Evolutionary conservation across 2,888 invertebrate genomes (phyloP).

Genomic region (Drosophila fulvimacula): DNA sequence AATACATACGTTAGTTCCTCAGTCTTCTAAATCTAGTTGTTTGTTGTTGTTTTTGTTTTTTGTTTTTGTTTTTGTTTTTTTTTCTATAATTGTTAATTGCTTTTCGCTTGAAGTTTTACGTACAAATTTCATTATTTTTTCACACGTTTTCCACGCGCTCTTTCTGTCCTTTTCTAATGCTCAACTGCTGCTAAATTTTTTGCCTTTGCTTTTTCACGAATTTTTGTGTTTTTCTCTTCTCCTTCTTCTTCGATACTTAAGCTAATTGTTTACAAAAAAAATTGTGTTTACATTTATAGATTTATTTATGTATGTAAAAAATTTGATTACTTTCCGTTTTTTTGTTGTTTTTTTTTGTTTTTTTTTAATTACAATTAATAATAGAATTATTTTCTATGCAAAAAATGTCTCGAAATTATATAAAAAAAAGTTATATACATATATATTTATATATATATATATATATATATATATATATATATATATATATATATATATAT

Average conservation of each 20-base stretch:
- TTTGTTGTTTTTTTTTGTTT: slow-evolving; percentile 9
- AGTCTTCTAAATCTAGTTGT: slow-evolving; percentile 78
- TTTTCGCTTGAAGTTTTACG: slow-evolving; percentile 70
- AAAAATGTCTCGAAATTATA: slow-evolving; percentile 60
- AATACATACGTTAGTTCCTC: slow-evolving; percentile 65
- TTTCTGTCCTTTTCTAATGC: slow-evolving; percentile 26
- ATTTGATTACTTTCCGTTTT: slow-evolving; percentile 71
- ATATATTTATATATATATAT: slow-evolving; percentile 32
- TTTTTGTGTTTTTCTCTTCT: slow-evolving; percentile 11
- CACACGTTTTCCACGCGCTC: slow-evolving; percentile 17
- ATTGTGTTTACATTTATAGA: slow-evolving; percentile 69
- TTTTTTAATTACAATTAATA: slow-evolving; percentile 69
- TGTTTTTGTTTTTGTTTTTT: slow-evolving; percentile 51
- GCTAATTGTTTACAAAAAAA: slow-evolving; percentile 59
- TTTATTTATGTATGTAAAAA: slow-evolving; percentile 77
- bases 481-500: slow-evolving; percentile 29
- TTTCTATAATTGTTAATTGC: slow-evolving; percentile 65
- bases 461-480: slow-evolving; percentile 30
- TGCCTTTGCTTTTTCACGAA: slow-evolving; percentile 3
- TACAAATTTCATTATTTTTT: slow-evolving; percentile 63
- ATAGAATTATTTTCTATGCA: slow-evolving; percentile 68
- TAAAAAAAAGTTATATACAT: slow-evolving; percentile 39
- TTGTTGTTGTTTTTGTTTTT: slow-evolving; percentile 41
- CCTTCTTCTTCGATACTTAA: slow-evolving; percentile 35
- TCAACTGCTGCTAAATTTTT: slow-evolving; percentile 13